Evolutionary conservation across 2,888 invertebrate genomes (phyloP).

Genomic region (Bhutanitis thaidina): DNA sequence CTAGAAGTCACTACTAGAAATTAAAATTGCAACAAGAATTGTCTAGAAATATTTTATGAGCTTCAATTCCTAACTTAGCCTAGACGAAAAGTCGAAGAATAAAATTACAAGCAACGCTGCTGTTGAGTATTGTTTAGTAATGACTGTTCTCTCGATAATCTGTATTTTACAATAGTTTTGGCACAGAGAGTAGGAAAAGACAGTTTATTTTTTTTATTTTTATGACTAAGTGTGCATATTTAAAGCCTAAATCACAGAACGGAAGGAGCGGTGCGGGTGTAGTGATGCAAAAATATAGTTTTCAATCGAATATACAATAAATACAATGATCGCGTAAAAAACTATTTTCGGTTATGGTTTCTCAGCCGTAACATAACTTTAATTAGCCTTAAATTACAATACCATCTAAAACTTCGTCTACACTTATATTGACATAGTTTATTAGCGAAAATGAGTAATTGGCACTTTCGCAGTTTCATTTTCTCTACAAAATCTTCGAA

Average conservation of each 20-base stretch:
- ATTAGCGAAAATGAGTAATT: conserved; percentile 57
- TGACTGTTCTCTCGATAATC: conserved; percentile 26
- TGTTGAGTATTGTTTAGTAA: conserved; percentile 22
- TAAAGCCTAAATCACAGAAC: conserved; percentile 76
- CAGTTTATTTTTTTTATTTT: conserved; percentile 28
- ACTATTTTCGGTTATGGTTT: conserved; percentile 36
- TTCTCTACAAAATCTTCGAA: conserved; percentile 22
- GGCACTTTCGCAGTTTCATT: conserved; percentile 48
- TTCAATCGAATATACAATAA: conserved; percentile 41
- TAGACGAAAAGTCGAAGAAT: conserved; percentile 29
- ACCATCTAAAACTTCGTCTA: conserved; percentile 40
- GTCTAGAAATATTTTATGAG: conserved; percentile 40
- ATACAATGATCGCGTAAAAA: conserved; percentile 54
- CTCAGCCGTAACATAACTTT: conserved; percentile 39
- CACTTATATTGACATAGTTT: conserved; percentile 55
- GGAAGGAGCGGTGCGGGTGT: conserved; percentile 66
- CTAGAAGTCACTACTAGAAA: conserved; percentile 44
- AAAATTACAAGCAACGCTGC: conserved; percentile 23
- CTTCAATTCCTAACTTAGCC: conserved; percentile 41
- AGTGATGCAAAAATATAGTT: conserved; percentile 70
- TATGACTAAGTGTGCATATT: conserved; percentile 49
- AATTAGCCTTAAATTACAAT: conserved; percentile 28
- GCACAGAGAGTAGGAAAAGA: conserved; percentile 60
- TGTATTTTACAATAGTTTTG: conserved; percentile 49
- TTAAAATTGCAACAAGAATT: conserved; percentile 50